Percentiles rank a stretch among this genome's conserved stretches.
These are phyloP conservation scores for Calonectris borealis DNA, from an alignment of 2,113 vertebrate species.

Conservation along the genomic window DNA sequence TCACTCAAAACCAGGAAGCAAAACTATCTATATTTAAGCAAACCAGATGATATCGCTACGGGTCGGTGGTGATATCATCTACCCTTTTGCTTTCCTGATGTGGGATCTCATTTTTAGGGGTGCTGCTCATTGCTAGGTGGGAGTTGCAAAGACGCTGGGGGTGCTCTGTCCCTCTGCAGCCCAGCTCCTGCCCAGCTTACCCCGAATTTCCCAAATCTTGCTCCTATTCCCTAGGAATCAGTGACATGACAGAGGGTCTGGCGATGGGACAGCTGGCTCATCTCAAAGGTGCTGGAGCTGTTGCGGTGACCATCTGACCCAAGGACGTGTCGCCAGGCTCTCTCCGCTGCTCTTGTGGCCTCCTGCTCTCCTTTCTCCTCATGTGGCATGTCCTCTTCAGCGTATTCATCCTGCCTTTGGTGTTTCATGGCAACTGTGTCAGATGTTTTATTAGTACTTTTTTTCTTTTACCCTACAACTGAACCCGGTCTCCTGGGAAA, in stretches of 20 bases:
- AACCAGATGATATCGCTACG: not conserved
- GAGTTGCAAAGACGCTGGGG: not conserved
- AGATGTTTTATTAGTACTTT: conserved; percentile 32
- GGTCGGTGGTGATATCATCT: not conserved
- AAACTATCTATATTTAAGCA: not conserved
- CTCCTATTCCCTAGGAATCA: not conserved
- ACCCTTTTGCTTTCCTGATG: not conserved
- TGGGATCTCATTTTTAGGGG: not conserved
- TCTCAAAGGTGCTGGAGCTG: not conserved
- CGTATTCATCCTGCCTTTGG: not conserved
- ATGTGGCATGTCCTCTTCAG: not conserved
- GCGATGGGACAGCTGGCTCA: not conserved
- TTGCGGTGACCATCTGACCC: not conserved
- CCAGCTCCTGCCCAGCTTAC: not conserved
- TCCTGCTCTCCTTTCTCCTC: not conserved
- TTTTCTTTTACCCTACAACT: conserved; percentile 30
- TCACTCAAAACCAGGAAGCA: not conserved
- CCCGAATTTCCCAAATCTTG: not conserved
- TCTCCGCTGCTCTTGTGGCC: not conserved
- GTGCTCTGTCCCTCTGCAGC: not conserved
- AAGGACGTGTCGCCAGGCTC: not conserved
- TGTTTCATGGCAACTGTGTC: conserved; percentile 26
- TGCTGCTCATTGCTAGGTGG: not conserved
- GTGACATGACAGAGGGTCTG: not conserved
- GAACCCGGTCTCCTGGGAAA: conserved; percentile 58